phyloP scores from a whole-genome alignment of 2,888 invertebrate species.

The Uloborus plumipes region DNA sequence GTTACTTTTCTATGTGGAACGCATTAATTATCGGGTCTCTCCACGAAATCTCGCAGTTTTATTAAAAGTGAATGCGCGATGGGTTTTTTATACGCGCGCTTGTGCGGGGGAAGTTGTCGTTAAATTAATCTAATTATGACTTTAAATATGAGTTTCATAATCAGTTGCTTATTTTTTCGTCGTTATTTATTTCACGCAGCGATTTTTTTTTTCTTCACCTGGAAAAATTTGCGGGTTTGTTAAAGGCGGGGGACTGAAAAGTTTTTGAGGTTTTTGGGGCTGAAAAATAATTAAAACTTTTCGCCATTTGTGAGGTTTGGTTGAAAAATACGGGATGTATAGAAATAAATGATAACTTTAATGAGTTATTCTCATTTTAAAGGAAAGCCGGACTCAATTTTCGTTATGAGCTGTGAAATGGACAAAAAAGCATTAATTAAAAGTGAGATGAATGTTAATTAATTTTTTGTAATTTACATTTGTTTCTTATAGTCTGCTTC shows the following conservation, averaged over 20 bases:
- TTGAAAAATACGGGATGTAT: slow-evolving; percentile 21
- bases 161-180: slow-evolving; percentile 33
- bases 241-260: neutral
- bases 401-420: too few relatives aligned
- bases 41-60: slow-evolving; percentile 26
- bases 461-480: slow-evolving; percentile 20
- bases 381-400: neutral
- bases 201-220: slow-evolving; percentile 5
- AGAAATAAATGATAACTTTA: slow-evolving; percentile 13
- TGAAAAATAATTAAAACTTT: slow-evolving; percentile 45
- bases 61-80: slow-evolving; percentile 35
- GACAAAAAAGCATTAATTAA: slow-evolving; percentile 29
- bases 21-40: slow-evolving; percentile 40
- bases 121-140: slow-evolving; percentile 59
- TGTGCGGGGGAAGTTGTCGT: slow-evolving; percentile 4
- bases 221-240: slow-evolving; percentile 27
- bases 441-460: slow-evolving; percentile 23
- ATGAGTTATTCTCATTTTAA: slow-evolving; percentile 27
- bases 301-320: slow-evolving; percentile 18
- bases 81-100: slow-evolving; percentile 7
- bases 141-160: slow-evolving; percentile 42
- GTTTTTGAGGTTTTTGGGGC: slow-evolving; percentile 7
- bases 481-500: slow-evolving; percentile 4
- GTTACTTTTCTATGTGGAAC: slow-evolving; percentile 16
- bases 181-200: slow-evolving; percentile 17